Base-by-base conservation (phyloP, 2,797 vertebrate genomes). In the Caiman crocodilus region DNA sequence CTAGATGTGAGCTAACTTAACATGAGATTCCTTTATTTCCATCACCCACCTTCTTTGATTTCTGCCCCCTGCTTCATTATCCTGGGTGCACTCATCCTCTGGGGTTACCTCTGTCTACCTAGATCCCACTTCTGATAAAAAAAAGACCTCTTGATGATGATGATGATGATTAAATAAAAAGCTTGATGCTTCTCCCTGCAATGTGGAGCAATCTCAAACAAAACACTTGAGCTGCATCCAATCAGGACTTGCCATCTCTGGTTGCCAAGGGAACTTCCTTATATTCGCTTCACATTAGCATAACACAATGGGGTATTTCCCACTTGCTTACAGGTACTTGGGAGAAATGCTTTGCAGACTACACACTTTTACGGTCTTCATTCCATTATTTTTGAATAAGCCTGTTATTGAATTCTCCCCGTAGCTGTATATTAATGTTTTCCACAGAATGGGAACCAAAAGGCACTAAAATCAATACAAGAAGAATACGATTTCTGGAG, bases 221-320 rank as follows among this genome's bases (percentile, higher is more conserved):
- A 26, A 82, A 1, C 13, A 26, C 32, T 92, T 73, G 56, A 82
- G 75, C 26, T 28, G 6, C 13, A 3, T 23, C 35, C 21, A 7
- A 30, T 82, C 60, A 71, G 65, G 14, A 25, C 58, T 15, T 59
- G 59, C 74, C 84, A 12, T 9, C n/a, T 83, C 55, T n/a, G 42
- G 76, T 60, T 87, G 56, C 61, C 67, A 16, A 3, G 5, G 28
- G 82, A 80, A 83, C 79, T 90, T 88, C 79, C 30, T 59, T 76
- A 3, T 18, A 6, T 93, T 85, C 69, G 16, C 55, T 88, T 76
- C 65, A 21, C n/a, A 7, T 91, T 82, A 55, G 6, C 21, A 0
- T 84, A 90, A 57, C n/a, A 16, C 55, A 64, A 7, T 7, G 12
- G 1, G 9, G 2, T 26, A 23, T 87, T 81, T 92, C 87, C 78